Percentiles rank a stretch among this genome's conserved stretches.
These are phyloP conservation scores for Rhynchonycteris naso DNA, from an alignment of 2,797 vertebrate species.

Conservation along the genomic window DNA sequence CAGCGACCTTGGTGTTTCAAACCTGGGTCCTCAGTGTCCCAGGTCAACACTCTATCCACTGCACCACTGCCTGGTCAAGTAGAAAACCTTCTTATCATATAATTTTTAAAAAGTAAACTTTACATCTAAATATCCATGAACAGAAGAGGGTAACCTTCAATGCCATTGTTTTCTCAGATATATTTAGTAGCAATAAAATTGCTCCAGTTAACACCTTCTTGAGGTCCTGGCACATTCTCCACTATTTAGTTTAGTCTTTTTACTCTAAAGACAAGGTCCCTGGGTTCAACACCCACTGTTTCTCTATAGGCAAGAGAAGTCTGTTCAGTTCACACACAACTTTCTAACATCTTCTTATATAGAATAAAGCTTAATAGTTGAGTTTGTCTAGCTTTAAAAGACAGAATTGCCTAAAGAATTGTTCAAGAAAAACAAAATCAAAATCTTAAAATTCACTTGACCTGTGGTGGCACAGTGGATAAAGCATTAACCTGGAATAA, in stretches of 20 bases:
- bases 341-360: neutral
- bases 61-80: too few relatives aligned
- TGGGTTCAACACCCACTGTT: neutral
- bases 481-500: too few relatives aligned
- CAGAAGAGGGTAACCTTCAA: neutral
- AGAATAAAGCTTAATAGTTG: neutral
- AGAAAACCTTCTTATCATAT: neutral
- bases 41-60: too few relatives aligned
- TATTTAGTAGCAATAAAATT: neutral
- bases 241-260: neutral
- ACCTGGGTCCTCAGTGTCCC: too few relatives aligned
- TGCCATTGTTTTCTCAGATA: neutral
- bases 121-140: neutral
- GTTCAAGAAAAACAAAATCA: constrained; percentile 31
- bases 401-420: neutral
- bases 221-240: neutral
- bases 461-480: too few relatives aligned
- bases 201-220: neutral
- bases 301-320: neutral
- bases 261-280: neutral
- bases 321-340: neutral
- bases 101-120: neutral
- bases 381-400: neutral
- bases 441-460: neutral
- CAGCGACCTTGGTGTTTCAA: too few relatives aligned